Conservation (phyloP, 2,797 vertebrate species). For the Rhinella marina region DNA sequence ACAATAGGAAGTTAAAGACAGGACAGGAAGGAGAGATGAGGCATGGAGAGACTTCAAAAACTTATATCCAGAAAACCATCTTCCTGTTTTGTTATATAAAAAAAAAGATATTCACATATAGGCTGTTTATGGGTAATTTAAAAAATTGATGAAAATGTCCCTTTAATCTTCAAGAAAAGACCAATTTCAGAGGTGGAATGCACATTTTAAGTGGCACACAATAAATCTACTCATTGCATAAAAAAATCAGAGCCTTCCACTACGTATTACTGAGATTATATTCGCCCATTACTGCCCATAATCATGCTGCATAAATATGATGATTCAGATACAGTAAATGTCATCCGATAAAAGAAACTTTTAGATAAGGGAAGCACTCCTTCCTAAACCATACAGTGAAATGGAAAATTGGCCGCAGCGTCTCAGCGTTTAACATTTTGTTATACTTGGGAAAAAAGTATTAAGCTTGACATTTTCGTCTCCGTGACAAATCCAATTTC, state of each 20-base stretch:
- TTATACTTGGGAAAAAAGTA: neutral
- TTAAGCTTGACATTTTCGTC: constrained; percentile 44
- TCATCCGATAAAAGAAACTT: constrained; percentile 53
- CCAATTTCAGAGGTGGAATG: constrained; percentile 14
- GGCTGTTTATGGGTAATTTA: too few relatives aligned
- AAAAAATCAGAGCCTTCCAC: constrained; percentile 31
- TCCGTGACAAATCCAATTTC: constrained; percentile 32
- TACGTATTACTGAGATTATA: constrained; percentile 36
- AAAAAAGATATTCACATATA: too few relatives aligned
- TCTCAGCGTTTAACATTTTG: constrained; percentile 49
- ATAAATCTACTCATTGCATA: constrained; percentile 33
- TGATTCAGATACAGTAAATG: constrained; percentile 51
- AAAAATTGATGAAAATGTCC: too few relatives aligned
- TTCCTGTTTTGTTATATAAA: too few relatives aligned
- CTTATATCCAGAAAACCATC: too few relatives aligned
- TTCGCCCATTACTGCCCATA: neutral
- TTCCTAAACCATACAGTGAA: neutral
- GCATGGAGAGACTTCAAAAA: too few relatives aligned
- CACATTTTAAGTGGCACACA: constrained; percentile 27
- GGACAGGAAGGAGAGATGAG: too few relatives aligned
- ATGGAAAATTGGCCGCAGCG: constrained; percentile 37
- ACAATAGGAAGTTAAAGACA: too few relatives aligned
- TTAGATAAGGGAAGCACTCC: constrained; percentile 41
- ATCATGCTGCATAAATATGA: constrained; percentile 51
- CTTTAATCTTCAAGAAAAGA: neutral